Evolutionary conservation across 2,797 vertebrate genomes (phyloP).

Genomic region (Rhinatrema bivittatum): DNA sequence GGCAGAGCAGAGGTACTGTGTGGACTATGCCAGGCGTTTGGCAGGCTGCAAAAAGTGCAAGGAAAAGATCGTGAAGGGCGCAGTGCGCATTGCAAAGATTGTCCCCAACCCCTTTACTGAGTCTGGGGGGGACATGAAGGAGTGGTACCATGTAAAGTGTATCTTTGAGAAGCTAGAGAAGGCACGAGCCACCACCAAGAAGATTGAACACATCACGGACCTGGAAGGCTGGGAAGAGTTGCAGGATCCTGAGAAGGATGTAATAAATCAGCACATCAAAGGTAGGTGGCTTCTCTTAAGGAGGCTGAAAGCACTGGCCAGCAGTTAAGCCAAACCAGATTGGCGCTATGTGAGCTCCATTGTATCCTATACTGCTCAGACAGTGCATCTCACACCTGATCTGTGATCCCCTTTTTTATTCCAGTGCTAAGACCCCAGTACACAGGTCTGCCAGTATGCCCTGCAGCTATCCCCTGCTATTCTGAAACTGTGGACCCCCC

Average conservation of each 20-base stretch:
- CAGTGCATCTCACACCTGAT: too few species aligned
- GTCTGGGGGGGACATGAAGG: slow-evolving; percentile 94
- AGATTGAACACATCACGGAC: slow-evolving; percentile 91
- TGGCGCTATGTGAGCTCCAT: too few species aligned
- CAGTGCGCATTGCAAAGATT: slow-evolving; percentile 89
- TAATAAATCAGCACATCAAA: slow-evolving; percentile 78
- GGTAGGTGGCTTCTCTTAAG: too few species aligned
- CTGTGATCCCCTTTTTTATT: too few species aligned
- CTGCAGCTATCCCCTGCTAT: neutral
- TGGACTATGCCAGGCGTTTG: slow-evolving; percentile 92
- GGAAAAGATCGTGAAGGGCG: slow-evolving; percentile 86
- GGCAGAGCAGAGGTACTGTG: slow-evolving; percentile 89
- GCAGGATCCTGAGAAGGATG: slow-evolving; percentile 80
- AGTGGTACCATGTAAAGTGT: slow-evolving; percentile 94
- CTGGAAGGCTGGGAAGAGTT: slow-evolving; percentile 94
- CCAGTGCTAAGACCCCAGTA: too few species aligned
- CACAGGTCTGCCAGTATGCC: rapidly evolving
- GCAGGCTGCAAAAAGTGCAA: slow-evolving; percentile 98
- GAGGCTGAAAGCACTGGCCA: neutral
- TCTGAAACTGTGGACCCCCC: neutral
- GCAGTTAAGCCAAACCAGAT: neutral
- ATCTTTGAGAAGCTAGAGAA: slow-evolving; percentile 94
- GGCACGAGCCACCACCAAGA: slow-evolving; percentile 88
- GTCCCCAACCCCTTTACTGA: slow-evolving; percentile 96
- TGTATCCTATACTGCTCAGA: too few species aligned